Evolutionary conservation across 64 coral and sea anemone genomes (phyloP), one percentile per base, ranked within the genome.

Genomic region (Actinia tenebrosa): DNA sequence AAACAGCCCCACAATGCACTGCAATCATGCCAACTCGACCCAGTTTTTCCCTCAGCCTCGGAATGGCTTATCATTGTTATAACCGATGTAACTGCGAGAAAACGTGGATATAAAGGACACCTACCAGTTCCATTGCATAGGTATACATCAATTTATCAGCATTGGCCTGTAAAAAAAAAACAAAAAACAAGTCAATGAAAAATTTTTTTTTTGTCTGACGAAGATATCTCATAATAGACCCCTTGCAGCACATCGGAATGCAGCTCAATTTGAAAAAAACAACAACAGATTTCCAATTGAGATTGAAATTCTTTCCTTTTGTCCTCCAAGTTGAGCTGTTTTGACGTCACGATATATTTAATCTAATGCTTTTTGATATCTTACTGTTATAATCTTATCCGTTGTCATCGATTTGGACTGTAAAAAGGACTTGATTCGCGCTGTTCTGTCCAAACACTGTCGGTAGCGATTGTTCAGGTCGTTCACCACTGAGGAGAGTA

Each of bases 81-180:
- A 58, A 58, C 2, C 5, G 10, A 50, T 50, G 7, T 5, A 50
- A 50, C 7, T 50, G 30, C 47, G 47, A 50, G 47, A 50, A 50
- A 50, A 50, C 3, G 7, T 50, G 47, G 30, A 37, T 37, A 50
- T 4, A 58, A 58, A 58, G 5, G 13, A 58, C 2, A 91, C 72
- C 86, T 82, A 98, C 96, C 86, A 95, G 88, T 46, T 99, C 96
- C 93, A 99, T 88, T 15, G 96, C 96, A 30, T 99, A 86, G 7
- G 83, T 86, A 20, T 99, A 99, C 88, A 99, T 99, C 81, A 99
- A 77, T 54, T 92, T 95, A 85, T 99, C 84, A 8, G 96, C 96
- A 86, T 87, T 92, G 60, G 94, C 93, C 96, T 99, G 63, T 91
- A 27, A 23, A 50, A 44, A 86, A 18, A 37, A 37, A 37, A 37